Base-by-base conservation (phyloP, 2,797 vertebrate genomes). In the Poeciliopsis turneri region DNA sequence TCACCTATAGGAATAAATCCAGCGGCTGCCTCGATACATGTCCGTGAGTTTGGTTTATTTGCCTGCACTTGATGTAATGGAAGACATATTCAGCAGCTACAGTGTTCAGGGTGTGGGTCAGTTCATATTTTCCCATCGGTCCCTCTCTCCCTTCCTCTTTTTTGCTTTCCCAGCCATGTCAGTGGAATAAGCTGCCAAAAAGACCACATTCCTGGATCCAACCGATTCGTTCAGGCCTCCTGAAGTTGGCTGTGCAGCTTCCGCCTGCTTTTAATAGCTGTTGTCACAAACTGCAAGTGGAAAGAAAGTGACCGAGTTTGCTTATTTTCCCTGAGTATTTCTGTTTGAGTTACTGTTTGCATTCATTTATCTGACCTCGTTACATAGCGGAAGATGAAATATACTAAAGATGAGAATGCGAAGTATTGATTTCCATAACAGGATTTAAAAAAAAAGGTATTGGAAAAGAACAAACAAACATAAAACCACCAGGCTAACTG, bases 141-240 rank as follows among this genome's bases (percentile, higher is more conserved):
- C 71, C 51, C 5, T 33, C 20, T 23, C 57, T 51, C 75, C 74
- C 69, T 79, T 36, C 41, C 59, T 72, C 71, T 51, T 13, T 13
- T 80, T 61, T 46, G 72, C n/a, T 84, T 85, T 83, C 86, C 78
- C 89, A 84, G 75, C 66, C 86, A 15, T 87, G 87, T 88, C 83
- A 88, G 78, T 84, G 82, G 89, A 88, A 84, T 74, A 77, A 82
- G 86, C 90, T 91, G 86, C 87, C 89, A 87, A 78, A 79, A 86
- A 72, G 69, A 82, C 71, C 79, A 78, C 92, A 91, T 93, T 93
- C 87, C 89, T 86, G 77, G 75, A 75, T 86, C 77, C 39, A 85
- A 90, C 84, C 81, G 64, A 90, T 92, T 88, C 71, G 86, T 92
- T 92, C 83, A 80, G 86, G 87, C 78, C 74, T 16, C 16, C 73